Base-by-base conservation (phyloP, 1,140 invertebrate species). In the Pachypeltis micranthus region DNA sequence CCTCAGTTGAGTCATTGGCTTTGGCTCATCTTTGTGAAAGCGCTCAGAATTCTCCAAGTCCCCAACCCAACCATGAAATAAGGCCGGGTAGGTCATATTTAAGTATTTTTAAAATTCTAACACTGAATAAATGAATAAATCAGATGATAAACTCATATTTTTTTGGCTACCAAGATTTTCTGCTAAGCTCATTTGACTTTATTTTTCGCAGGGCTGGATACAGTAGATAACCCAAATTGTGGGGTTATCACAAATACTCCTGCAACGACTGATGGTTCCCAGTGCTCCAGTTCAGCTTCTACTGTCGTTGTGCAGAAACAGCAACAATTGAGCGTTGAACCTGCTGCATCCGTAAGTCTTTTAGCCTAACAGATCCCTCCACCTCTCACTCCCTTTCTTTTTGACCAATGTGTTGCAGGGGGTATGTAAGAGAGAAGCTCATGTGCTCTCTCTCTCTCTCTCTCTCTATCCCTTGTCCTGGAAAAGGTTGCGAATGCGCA, bases 251-350 rank as follows among this genome's bases (percentile, higher is more conserved):
- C 71, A 24, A 72, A 62, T 27, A 74, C 77, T 4, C 66, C 69
- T 14, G 70, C 70, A 1, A 72, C 73, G 2, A 73, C 76, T 1
- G 78, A 81, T 28, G 86, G 85, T 21, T 88, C 86, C 2, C 87
- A 89, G 70, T 89, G 87, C 72, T 88, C 86, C 54, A 88, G 86
- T 44, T 88, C 85, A 26, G 89, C 87, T 70, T 89, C 87, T 67
- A 90, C 87, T 1, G 85, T 90, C 16, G 87, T 89, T 63, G 83
- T 88, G 55, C 84, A 10, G 61, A 65, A 29, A 62, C 64, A 51
- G 4, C 47, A 51, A 21, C 51, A 73, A n/a, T 56, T 25, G 1
- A 16, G 76, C 2, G 73, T 63, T 10, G 77, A 68, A 71, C 69
- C 44, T 72, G 72, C 72, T 68, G 73, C 68, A 67, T 23, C 54